Conservation (phyloP, 1,140 invertebrate genomes). For the Lethrus apterus region DNA sequence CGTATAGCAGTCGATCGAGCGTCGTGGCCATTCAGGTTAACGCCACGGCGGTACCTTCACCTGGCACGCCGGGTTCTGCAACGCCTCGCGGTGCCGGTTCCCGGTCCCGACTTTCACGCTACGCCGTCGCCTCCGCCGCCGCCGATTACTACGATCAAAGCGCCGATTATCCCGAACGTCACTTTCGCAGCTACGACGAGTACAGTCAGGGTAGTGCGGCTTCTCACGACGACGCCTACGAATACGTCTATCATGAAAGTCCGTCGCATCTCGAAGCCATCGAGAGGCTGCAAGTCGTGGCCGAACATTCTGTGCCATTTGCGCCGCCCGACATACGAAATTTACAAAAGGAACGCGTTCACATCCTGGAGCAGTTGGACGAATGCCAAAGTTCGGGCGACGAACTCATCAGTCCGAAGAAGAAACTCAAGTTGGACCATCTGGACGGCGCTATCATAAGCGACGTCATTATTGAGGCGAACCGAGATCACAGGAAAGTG, state of each 20-base stretch:
- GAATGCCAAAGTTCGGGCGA: slow-evolving; percentile 66
- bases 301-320: slow-evolving; percentile 29
- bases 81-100: slow-evolving; percentile 36
- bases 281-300: slow-evolving; percentile 26
- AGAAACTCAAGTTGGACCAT: slow-evolving; percentile 54
- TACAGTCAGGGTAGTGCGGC: slow-evolving; percentile 56
- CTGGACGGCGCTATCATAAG: slow-evolving; percentile 42
- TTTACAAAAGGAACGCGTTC: slow-evolving; percentile 62
- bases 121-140: no score
- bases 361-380: slow-evolving; percentile 62
- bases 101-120: slow-evolving; percentile 31
- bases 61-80: slow-evolving; percentile 34
- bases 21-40: slow-evolving; percentile 26
- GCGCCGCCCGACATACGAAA: slow-evolving; percentile 55
- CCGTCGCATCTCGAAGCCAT: slow-evolving; percentile 31
- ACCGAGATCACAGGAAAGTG: slow-evolving; percentile 46
- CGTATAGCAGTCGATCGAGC: slow-evolving; percentile 41
- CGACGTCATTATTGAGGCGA: slow-evolving; percentile 39
- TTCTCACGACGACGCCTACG: slow-evolving; percentile 52
- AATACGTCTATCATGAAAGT: slow-evolving; percentile 34
- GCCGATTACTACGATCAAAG: slow-evolving; percentile 38
- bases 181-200: slow-evolving; percentile 56
- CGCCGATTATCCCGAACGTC: slow-evolving; percentile 36
- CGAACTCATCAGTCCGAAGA: slow-evolving; percentile 56
- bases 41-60: slow-evolving; percentile 30